A percentile compares a stretch with the other conserved stretches of the same genome.
These are phyloP conservation scores for Gnathonemus longibarbis DNA, from an alignment of 2,113 vertebrate genomes.

Conservation along the genomic window DNA sequence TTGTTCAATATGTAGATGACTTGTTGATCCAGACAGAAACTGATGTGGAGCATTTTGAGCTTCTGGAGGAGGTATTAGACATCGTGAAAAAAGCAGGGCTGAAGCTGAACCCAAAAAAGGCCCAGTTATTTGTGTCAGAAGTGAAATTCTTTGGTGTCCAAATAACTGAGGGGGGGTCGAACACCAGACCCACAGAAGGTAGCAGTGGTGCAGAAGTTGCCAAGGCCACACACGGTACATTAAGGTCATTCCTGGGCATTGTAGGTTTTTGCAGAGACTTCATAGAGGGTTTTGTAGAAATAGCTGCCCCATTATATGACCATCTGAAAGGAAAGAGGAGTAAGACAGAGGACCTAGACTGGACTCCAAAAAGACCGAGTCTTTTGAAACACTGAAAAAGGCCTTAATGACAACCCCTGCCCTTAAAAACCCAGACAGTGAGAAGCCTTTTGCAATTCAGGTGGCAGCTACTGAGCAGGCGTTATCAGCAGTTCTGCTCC, in stretches of 20 bases:
- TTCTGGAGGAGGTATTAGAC: neutral
- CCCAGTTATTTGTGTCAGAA: neutral
- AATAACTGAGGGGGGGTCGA: neutral
- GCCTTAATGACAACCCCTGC: too few relatives aligned
- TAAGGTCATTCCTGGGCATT: neutral
- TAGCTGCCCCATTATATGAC: too few relatives aligned
- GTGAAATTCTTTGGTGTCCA: neutral
- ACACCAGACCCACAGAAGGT: neutral
- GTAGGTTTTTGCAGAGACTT: neutral
- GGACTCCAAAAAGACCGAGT: too few relatives aligned
- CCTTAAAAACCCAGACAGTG: too few relatives aligned
- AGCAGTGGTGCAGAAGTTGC: neutral
- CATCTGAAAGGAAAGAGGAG: too few relatives aligned
- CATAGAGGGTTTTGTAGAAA: neutral
- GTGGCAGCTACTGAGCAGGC: too few relatives aligned
- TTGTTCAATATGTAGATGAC: neutral
- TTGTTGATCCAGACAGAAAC: conserved; percentile 5
- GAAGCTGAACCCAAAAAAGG: conserved; percentile 8
- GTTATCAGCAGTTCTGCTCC: too few relatives aligned
- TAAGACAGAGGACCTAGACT: too few relatives aligned
- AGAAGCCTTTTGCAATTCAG: too few relatives aligned
- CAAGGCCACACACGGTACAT: neutral
- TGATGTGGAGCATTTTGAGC: neutral
- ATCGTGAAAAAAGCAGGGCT: neutral
- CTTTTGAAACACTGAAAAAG: too few relatives aligned